Base-by-base conservation (phyloP, 2,113 vertebrate species). In the Macquaria australasica region DNA sequence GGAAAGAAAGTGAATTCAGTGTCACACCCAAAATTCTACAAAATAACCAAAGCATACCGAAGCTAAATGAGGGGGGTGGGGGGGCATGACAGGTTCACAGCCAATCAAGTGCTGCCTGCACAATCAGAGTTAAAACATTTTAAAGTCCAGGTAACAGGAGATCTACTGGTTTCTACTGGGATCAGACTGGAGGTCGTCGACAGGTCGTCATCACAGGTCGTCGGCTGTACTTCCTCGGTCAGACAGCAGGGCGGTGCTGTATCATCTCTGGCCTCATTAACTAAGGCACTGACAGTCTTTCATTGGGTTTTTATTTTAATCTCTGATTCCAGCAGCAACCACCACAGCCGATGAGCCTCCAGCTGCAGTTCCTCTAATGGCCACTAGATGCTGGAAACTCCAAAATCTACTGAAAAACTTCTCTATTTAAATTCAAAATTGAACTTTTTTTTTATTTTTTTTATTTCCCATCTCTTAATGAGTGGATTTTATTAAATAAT, bases 281-380 rank as follows among this genome's bases (percentile, higher is more conserved):
- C 53, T 51, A 92, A 93, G 89, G 92, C 92, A 93, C 92, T 43
- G 70, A 70, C 67, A 73, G 70, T 77, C 58, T 80, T 3, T 72
- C 15, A 18, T n/a, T 45, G 43, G 15, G 15, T 31, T 31, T 31
- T 31, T 31, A n/a, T 45, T 55, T 48, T 48, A 41, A 31, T n/a
- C 18, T 59, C 20, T 11, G 28, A 70, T 28, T 21, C 23, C 5
- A 66, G 21, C 14, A 34, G 12, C 6, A 34, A 37, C 63, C 77
- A 45, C 45, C 77, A 50, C 64, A 69, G 50, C 60, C 31, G 34
- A 43, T 15, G 51, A 1, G 56, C 56, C 39, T 51, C 21, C 21
- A 53, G 75, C 45, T 73, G 69, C 69, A 37, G 71, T 48, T 79
- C 66, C 84, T 68, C 53, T 15, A 4, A 45, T 12, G n/a, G 11